Conservation (phyloP, 2,888 invertebrate genomes). For the Choreutis nemorana region DNA sequence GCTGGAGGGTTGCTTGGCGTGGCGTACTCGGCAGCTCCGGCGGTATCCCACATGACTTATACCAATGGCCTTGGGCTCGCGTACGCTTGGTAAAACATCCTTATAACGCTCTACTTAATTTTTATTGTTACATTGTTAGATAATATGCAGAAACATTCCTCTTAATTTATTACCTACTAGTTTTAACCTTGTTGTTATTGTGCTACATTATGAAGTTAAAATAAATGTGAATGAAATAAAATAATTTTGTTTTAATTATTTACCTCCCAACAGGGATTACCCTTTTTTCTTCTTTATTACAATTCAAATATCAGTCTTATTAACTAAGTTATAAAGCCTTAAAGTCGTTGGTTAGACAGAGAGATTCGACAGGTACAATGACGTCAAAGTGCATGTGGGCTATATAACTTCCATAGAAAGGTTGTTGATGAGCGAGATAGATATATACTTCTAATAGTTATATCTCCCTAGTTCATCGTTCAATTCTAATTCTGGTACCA, state of each 20-base stretch:
- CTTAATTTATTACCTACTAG: constrained; percentile 52
- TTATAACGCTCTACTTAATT: background rate
- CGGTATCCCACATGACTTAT: constrained; percentile 70
- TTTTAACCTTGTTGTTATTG: constrained; percentile 28
- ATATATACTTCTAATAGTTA: too few relatives aligned
- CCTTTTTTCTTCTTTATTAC: too few relatives aligned
- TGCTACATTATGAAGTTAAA: constrained; percentile 4
- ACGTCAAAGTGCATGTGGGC: too few relatives aligned
- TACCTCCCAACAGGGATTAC: constrained; percentile 1
- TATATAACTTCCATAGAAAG: too few relatives aligned
- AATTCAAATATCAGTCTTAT: too few relatives aligned
- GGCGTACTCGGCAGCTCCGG: constrained; percentile 67
- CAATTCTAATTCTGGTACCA: too few relatives aligned
- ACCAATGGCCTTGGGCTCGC: constrained; percentile 61
- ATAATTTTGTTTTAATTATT: constrained; percentile 8
- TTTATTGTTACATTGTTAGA: constrained; percentile 5
- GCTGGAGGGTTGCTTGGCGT: constrained; percentile 65
- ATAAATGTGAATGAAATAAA: constrained; percentile 2
- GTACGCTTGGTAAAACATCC: constrained; percentile 60
- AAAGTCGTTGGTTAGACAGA: too few relatives aligned
- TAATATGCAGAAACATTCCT: constrained; percentile 43
- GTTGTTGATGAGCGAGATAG: too few relatives aligned
- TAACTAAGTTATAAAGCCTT: too few relatives aligned
- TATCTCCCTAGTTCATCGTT: too few relatives aligned
- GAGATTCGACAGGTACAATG: too few relatives aligned